Percentiles rank a stretch among this genome's conserved stretches.
Evolutionary conservation across 1,140 invertebrate species (phyloP).

Genomic region (Papilio dardanus): DNA sequence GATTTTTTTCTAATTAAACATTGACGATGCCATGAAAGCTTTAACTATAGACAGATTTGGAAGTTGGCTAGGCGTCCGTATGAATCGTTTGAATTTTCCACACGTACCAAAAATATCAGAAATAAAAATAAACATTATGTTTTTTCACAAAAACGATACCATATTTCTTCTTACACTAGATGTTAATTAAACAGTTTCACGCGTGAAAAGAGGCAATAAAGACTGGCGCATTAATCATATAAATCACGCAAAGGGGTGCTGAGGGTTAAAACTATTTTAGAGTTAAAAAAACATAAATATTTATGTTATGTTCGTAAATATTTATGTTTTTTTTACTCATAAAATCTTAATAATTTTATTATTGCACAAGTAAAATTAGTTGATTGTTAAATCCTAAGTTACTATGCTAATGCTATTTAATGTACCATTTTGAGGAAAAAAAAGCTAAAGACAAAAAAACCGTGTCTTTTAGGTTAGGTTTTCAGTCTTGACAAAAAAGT

Average conservation of each 20-base stretch:
- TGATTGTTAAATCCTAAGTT: background rate
- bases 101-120: background rate
- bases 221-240: background rate
- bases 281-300: too few relatives aligned
- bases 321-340: background rate
- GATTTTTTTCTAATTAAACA: background rate
- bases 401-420: too few relatives aligned
- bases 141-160: background rate
- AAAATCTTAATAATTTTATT: background rate
- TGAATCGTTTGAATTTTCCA: background rate
- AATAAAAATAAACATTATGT: background rate
- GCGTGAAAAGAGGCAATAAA: slow-evolving; percentile 22
- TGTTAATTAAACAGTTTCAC: slow-evolving; percentile 13
- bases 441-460: too few relatives aligned
- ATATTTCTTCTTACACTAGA: background rate
- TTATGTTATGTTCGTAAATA: background rate
- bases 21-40: background rate
- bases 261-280: background rate
- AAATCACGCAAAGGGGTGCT: background rate
- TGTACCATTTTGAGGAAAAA: too few relatives aligned
- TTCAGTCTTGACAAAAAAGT: too few relatives aligned
- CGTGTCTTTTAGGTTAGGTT: too few relatives aligned
- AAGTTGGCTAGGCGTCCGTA: background rate
- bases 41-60: background rate
- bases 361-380: background rate